Base-by-base conservation (phyloP, 2,113 vertebrate species). In the Todiramphus saurophagus region DNA sequence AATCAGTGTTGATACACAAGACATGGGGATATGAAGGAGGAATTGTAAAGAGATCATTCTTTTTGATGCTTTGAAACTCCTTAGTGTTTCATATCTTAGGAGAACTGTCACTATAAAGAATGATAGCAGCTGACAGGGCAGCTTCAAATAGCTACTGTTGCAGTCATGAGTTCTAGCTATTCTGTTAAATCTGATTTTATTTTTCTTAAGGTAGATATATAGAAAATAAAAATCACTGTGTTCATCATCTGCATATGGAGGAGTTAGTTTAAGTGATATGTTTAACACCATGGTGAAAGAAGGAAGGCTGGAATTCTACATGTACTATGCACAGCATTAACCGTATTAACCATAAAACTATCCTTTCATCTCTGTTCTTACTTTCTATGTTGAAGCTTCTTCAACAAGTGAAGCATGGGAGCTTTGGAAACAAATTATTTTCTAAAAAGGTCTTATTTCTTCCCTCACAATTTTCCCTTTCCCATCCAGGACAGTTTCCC, bases 1-100 rank as follows among this genome's bases (percentile, higher is more conserved):
- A 91, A 48, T 89, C 27, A 46, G 5, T 41, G 4, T 60, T 86
- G 35, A 72, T 63, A 59, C 1, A 4, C 10, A 70, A 88, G n/a
- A 5, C 19, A 53, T 53, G 13, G 10, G 14, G 48, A 60, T 25
- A 30, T 19, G 19, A 70, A 50, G 37, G 15, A 82, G 10, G 64
- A 56, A 90, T 21, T 56, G 35, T 51, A n/a, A 77, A 50, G 20
- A 39, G 39, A 21, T 39, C 0, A 1, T 41, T 3, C 0, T 18
- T 79, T 87, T 63, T 60, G 10, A 51, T 46, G 33, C 13, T 85
- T 84, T 85, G 27, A 64, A 79, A 72, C 8, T 27, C 12, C 28
- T 70, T 67, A 66, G 5, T 1, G 68, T 90, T 87, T 85, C 5
- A 2, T 76, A n/a, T 69, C 19, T 66, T 73, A 27, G 35, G n/a